These are phyloP conservation scores for Lophius piscatorius DNA, from an alignment of 2,113 vertebrate species.

Conservation along the genomic window DNA sequence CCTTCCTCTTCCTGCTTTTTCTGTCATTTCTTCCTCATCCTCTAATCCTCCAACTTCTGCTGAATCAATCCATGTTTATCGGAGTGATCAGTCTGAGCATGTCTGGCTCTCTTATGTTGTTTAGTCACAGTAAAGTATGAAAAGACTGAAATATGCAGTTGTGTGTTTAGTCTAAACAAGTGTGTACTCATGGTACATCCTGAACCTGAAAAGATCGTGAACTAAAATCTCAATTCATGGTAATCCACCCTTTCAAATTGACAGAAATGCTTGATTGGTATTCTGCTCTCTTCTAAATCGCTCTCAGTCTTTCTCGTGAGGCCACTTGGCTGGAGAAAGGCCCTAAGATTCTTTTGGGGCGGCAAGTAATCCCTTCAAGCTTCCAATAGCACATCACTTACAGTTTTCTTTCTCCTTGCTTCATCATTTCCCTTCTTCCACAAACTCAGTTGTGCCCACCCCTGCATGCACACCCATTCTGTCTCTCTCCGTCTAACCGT, in stretches of 20 bases:
- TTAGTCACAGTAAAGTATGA: conserved; percentile 21
- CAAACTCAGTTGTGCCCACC: conserved; percentile 36
- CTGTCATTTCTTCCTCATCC: conserved; percentile 7
- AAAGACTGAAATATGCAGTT: conserved; percentile 1
- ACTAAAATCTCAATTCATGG: conserved; percentile 36
- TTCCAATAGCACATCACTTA: conserved; percentile 73
- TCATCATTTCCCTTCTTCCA: conserved; percentile 56
- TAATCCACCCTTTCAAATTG: conserved; percentile 55
- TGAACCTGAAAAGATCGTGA: conserved; percentile 25
- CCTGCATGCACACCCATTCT: conserved; percentile 40
- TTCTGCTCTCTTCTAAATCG: conserved; percentile 46
- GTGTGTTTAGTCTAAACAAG: conserved; percentile 26
- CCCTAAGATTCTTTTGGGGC: conserved; percentile 44
- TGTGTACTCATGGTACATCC: conserved; percentile 24
- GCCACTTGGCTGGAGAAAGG: conserved; percentile 59
- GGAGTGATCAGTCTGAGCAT: conserved; percentile 36
- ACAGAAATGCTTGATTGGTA: conserved; percentile 52
- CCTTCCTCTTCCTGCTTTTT: conserved; percentile 13
- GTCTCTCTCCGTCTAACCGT: conserved; percentile 49
- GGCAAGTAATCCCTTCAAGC: conserved; percentile 68
- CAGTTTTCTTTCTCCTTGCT: conserved; percentile 68
- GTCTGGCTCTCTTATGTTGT: conserved; percentile 11
- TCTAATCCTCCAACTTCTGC: conserved; percentile 59
- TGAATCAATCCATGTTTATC: conserved; percentile 62
- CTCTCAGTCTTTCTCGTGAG: conserved; percentile 54